Conservation (phyloP, 1,140 invertebrate species). For the Sinonovacula constricta region DNA sequence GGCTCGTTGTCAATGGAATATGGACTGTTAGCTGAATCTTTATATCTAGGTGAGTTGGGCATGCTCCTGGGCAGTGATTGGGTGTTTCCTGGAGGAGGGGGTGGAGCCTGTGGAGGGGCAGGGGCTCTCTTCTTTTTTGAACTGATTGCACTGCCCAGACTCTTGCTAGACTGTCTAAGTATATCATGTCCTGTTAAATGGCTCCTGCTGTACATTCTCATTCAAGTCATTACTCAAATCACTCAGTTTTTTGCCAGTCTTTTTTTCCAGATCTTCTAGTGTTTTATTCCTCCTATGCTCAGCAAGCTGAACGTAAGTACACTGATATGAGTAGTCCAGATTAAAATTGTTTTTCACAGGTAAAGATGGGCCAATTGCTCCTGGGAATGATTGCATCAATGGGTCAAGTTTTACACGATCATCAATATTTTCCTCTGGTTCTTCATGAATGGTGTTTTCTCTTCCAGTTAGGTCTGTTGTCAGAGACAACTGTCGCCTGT, state of each 20-base stretch:
- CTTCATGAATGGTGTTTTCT: constrained; percentile 58
- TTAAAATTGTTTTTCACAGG: constrained; percentile 64
- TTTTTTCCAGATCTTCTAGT: constrained; percentile 54
- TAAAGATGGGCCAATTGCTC: constrained; percentile 59
- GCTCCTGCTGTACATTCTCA: constrained; percentile 27
- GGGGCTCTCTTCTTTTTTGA: constrained; percentile 67
- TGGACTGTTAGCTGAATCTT: constrained; percentile 18
- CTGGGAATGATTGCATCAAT: constrained; percentile 51
- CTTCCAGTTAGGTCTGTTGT: constrained; percentile 28
- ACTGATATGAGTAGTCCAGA: constrained; percentile 62
- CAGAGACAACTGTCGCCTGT: constrained; percentile 57
- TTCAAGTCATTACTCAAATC: constrained; percentile 56
- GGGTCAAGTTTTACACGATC: constrained; percentile 56
- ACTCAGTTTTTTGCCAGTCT: constrained; percentile 57
- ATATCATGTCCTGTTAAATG: constrained; percentile 19
- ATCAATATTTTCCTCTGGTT: constrained; percentile 64
- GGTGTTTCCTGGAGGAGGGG: constrained; percentile 8
- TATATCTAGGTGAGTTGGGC: background rate
- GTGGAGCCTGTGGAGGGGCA: constrained; percentile 34
- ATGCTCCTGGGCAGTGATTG: too few species aligned
- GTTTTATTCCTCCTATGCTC: constrained; percentile 59
- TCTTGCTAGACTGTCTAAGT: background rate
- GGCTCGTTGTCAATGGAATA: constrained; percentile 56
- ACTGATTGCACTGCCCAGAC: constrained; percentile 56
- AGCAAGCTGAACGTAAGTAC: constrained; percentile 66